These are phyloP conservation scores for Darevskia mixta DNA, from an alignment of 2,797 vertebrate genomes.

Conservation along the genomic window DNA sequence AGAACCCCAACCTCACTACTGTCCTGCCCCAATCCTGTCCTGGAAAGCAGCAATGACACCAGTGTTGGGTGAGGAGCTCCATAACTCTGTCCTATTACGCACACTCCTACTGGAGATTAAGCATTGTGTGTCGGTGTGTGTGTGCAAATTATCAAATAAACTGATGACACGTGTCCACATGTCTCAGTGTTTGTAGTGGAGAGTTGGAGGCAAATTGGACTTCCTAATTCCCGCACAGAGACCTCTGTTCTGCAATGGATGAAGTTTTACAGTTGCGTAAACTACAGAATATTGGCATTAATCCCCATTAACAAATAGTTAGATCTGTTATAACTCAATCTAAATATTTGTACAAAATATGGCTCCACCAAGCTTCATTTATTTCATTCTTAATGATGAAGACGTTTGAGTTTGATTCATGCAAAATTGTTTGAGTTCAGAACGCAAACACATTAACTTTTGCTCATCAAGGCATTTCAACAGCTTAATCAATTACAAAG, in stretches of 20 bases:
- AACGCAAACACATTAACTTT: conserved; percentile 26
- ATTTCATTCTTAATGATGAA: conserved; percentile 22
- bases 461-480: conserved; percentile 33
- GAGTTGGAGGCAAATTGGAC: neutral
- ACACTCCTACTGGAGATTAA: too few species aligned
- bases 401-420: neutral
- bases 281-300: neutral
- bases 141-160: too few species aligned
- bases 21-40: too few species aligned
- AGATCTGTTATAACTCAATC: conserved; percentile 14
- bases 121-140: too few species aligned
- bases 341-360: conserved; percentile 36
- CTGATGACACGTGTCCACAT: too few species aligned
- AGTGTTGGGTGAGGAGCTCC: too few species aligned
- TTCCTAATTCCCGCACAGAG: neutral
- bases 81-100: too few species aligned
- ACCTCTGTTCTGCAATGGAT: neutral
- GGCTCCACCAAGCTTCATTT: conserved; percentile 5
- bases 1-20: too few species aligned
- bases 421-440: conserved; percentile 28
- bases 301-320: conserved; percentile 24
- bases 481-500: conserved; percentile 26
- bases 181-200: too few species aligned
- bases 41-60: too few species aligned
- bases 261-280: neutral